Evolutionary conservation across 2,797 vertebrate genomes (phyloP).

Genomic region (Sphaeramia orbicularis): DNA sequence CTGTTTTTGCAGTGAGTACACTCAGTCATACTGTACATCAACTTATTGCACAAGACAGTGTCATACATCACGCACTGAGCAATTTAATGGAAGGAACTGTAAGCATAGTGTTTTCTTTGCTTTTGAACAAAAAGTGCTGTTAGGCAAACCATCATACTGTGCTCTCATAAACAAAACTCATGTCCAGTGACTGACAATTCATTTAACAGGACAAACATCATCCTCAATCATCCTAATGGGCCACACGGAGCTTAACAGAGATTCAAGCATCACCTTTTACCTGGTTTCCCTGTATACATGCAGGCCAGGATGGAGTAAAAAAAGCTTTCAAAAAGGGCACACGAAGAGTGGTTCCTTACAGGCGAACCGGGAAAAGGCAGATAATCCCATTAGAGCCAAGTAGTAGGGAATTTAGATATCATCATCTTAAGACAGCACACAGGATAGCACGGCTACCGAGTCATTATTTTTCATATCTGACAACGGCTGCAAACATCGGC

Average conservation of each 20-base stretch:
- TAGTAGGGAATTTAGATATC: slow-evolving; percentile 36
- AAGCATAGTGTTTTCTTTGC: neutral
- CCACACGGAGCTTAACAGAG: slow-evolving; percentile 62
- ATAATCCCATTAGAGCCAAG: slow-evolving; percentile 56
- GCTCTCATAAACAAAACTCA: slow-evolving; percentile 37
- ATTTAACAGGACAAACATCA: slow-evolving; percentile 62
- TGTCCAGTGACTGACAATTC: slow-evolving; percentile 44
- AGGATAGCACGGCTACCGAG: slow-evolving; percentile 12
- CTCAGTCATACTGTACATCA: neutral
- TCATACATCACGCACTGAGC: neutral
- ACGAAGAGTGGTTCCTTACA: slow-evolving; percentile 3
- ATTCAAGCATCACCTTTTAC: slow-evolving; percentile 62
- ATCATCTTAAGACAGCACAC: slow-evolving; percentile 22
- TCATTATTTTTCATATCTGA: slow-evolving; percentile 46
- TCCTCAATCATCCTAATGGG: slow-evolving; percentile 80
- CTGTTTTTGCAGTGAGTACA: neutral
- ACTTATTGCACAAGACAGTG: slow-evolving; percentile 8
- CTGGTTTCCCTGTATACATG: slow-evolving; percentile 34
- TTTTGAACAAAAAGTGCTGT: neutral
- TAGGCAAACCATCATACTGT: neutral
- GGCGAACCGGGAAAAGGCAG: slow-evolving; percentile 19
- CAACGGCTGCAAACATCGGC: slow-evolving; percentile 6
- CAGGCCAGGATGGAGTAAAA: slow-evolving; percentile 4
- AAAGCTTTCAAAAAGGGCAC: slow-evolving; percentile 3
- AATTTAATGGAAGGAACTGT: slow-evolving; percentile 6